A percentile compares a stretch with the other conserved stretches of the same genome.
phyloP scores from a whole-genome alignment of 2,113 vertebrate species.

The Fulica atra region DNA sequence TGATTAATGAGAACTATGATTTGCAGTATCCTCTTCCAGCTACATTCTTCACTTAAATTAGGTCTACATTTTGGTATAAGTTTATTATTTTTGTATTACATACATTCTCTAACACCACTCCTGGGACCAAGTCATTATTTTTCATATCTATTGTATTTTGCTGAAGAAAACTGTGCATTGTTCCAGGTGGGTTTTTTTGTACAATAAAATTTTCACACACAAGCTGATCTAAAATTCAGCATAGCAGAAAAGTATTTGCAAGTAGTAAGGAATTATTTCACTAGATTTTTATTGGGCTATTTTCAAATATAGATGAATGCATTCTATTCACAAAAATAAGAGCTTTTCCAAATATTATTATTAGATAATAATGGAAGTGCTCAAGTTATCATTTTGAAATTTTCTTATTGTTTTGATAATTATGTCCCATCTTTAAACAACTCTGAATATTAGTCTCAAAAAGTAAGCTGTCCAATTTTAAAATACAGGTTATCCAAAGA shows the following conservation, averaged over 20 bases:
- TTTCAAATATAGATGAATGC: slow-evolving; percentile 23
- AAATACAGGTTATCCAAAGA: not conserved
- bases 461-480: not conserved
- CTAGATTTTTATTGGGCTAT: slow-evolving; percentile 11
- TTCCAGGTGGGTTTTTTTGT: not conserved
- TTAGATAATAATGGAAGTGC: not conserved
- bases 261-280: slow-evolving; percentile 1
- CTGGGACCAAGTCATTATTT: not conserved
- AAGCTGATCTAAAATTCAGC: not conserved
- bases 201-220: not conserved
- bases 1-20: not conserved
- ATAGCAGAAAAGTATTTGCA: slow-evolving; percentile 25
- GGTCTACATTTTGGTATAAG: not conserved
- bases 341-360: not conserved
- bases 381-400: not conserved
- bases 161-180: not conserved
- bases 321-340: slow-evolving; percentile 18
- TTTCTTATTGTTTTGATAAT: not conserved
- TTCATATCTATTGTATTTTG: not conserved
- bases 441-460: not conserved
- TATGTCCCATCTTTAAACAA: not conserved
- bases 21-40: not conserved
- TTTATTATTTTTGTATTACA: not conserved
- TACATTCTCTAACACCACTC: not conserved
- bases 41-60: not conserved